Percentiles rank a stretch among this genome's conserved stretches.
Evolutionary conservation across 2,888 invertebrate genomes (phyloP).

Genomic region (Lithodes maja): DNA sequence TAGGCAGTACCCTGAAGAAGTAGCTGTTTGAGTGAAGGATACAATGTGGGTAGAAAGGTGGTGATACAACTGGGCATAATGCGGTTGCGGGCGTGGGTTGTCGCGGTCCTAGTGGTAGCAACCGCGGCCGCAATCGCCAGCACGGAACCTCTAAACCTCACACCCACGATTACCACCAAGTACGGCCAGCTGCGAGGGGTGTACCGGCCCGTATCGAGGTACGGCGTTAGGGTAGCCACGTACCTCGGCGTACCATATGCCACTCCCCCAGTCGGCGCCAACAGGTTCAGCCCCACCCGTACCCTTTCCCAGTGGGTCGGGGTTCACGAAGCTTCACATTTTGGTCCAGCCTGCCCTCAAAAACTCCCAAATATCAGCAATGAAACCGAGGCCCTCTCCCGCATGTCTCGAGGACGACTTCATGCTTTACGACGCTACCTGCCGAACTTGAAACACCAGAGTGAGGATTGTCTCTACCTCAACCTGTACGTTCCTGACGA

Average conservation of each 20-base stretch:
- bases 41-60: too few relatives aligned
- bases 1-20: too few relatives aligned
- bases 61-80: not conserved
- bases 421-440: conserved; percentile 75
- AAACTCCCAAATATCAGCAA: conserved; percentile 75
- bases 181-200: conserved; percentile 92
- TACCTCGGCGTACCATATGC: conserved; percentile 96
- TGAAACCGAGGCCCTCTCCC: conserved; percentile 77
- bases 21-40: too few relatives aligned
- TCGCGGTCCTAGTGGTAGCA: not conserved
- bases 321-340: conserved; percentile 72
- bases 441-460: conserved; percentile 75
- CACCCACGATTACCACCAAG: conserved; percentile 82
- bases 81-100: conserved; percentile 13
- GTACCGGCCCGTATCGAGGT: conserved; percentile 79
- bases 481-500: conserved; percentile 69
- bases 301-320: conserved; percentile 74
- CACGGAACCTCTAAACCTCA: conserved; percentile 3
- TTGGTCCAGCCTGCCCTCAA: conserved; percentile 75
- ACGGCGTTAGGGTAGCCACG: conserved; percentile 45
- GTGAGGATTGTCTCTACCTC: conserved; percentile 71
- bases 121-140: not conserved
- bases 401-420: conserved; percentile 75
- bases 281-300: conserved; percentile 75
- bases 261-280: conserved; percentile 86